Base-by-base conservation (phyloP, 2,888 invertebrate genomes). In the Plemyria rubiginata region DNA sequence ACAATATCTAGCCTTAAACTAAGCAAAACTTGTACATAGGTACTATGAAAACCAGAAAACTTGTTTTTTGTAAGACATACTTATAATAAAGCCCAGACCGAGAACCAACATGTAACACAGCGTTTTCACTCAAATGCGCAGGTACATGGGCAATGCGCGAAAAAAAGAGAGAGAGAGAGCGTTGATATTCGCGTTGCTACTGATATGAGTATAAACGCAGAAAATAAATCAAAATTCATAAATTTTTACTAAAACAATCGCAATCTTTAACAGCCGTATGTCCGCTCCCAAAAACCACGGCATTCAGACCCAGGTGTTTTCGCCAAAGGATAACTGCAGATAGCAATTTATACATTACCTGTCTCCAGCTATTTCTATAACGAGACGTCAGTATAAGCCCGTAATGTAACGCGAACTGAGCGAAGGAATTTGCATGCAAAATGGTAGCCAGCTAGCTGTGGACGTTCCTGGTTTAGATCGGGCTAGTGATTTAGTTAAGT, bases 341-440 rank as follows among this genome's bases (percentile, higher is more conserved):
- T 68, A 65, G 61, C 62, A 65, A 70, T 70, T 63, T 67, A 70
- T 69, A 68, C 70, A 69, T 70, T 65, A 61, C 67, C 67, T 62
- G 67, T 64, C 62, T 66, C 61, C 28, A 52, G 41, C 70, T 51
- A 52, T 65, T 60, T 57, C 58, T 62, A 59, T 70, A 70, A 65
- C 66, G 64, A 69, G 61, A 62, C 53, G 54, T 40, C 59, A 45
- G 64, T 59, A 48, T 71, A 57, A 60, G 63, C 67, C 65, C 15
- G 70, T 62, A 67, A 71, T 71, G 69, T 66, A 66, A 66, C 64
- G 69, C 55, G 69, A 78, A 74, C 72, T 70, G 70, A 62, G n/a
- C 52, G 65, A 67, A 51, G 68, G 67, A 77, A 81, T 81, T 79
- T 75, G 75, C 75, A 79, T 74, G 73, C 70, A 71, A 77, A 78